phyloP scores from a whole-genome alignment of 2,888 invertebrate species.

The Stenoptilia bipunctidactyla region DNA sequence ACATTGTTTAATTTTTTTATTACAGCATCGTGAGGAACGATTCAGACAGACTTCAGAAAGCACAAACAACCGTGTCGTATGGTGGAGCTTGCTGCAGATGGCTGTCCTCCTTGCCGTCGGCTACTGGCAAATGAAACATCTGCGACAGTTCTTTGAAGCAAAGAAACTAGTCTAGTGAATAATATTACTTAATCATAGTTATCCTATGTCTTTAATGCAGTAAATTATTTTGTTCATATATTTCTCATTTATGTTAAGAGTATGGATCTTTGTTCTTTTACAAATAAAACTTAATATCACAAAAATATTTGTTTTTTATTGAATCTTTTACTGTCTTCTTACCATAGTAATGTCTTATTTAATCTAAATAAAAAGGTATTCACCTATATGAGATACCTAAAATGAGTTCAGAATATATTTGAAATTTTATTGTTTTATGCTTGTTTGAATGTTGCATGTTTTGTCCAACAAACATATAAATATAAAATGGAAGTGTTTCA shows the following conservation, averaged over 20 bases:
- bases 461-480: too few relatives aligned
- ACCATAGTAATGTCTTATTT: too few relatives aligned
- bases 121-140: conserved; percentile 99
- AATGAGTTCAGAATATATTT: too few relatives aligned
- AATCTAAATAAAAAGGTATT: too few relatives aligned
- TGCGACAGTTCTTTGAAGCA: conserved; percentile 99
- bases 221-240: conserved; percentile 7
- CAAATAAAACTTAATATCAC: conserved; percentile 30
- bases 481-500: too few relatives aligned
- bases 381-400: too few relatives aligned
- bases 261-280: conserved; percentile 45
- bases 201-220: neutral
- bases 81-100: conserved; percentile 97
- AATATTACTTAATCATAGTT: neutral
- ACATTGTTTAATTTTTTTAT: conserved; percentile 8
- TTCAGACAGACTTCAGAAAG: conserved; percentile 98
- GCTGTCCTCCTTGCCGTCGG: conserved; percentile 92
- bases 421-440: too few relatives aligned
- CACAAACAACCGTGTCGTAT: conserved; percentile 93
- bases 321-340: conserved; percentile 1
- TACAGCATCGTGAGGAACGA: conserved; percentile 95
- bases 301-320: conserved; percentile 21
- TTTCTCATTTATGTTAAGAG: conserved; percentile 25
- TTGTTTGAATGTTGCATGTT: too few relatives aligned
- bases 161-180: conserved; percentile 91